These are phyloP conservation scores for Myotis daubentonii DNA, from an alignment of 2,797 vertebrate genomes.

Conservation along the genomic window DNA sequence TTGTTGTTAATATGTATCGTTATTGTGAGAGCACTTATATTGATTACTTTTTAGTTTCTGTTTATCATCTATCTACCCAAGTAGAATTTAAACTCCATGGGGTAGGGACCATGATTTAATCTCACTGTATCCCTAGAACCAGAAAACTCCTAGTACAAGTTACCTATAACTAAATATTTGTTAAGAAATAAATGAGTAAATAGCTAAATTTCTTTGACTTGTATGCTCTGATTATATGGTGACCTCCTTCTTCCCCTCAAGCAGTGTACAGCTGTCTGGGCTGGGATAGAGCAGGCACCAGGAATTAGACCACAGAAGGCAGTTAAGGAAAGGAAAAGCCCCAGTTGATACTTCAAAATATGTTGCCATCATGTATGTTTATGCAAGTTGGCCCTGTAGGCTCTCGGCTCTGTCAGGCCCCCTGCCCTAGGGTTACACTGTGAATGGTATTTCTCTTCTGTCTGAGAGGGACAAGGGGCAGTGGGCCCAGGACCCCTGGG, in stretches of 20 bases:
- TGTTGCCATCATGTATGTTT: neutral
- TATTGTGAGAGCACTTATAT: neutral
- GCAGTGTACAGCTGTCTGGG: neutral
- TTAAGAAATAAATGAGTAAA: neutral
- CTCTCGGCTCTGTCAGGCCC: neutral
- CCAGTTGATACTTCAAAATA: conserved; percentile 5
- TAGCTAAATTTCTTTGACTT: neutral
- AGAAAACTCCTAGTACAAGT: neutral
- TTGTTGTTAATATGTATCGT: neutral
- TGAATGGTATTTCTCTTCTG: neutral
- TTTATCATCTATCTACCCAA: neutral
- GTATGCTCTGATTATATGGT: neutral
- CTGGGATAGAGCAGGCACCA: neutral
- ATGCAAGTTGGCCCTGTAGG: neutral
- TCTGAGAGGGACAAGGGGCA: neutral
- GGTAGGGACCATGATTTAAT: neutral
- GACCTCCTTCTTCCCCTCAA: neutral
- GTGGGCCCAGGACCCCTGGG: neutral
- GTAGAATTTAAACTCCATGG: neutral
- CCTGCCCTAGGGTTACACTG: neutral
- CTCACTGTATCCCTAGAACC: neutral
- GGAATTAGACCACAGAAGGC: neutral
- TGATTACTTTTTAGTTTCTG: conserved; percentile 19
- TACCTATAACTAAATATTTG: neutral
- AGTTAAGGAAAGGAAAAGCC: neutral